Evolutionary conservation across 2,797 vertebrate genomes (phyloP).

Genomic region (Notolepis coatsorum): DNA sequence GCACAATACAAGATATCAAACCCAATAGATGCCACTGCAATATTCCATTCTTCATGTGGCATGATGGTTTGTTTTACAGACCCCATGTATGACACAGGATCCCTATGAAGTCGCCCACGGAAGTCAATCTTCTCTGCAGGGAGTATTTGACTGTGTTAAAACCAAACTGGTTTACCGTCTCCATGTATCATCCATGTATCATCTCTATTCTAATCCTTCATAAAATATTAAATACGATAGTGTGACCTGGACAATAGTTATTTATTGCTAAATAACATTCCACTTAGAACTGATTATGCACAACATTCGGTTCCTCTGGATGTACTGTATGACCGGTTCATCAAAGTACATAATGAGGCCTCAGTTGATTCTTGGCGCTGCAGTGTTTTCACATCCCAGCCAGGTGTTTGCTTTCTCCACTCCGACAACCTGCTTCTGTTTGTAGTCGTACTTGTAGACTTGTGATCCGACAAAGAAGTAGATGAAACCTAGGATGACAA

Average conservation of each 20-base stretch:
- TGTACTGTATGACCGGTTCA: constrained; percentile 5
- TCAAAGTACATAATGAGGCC: constrained; percentile 3
- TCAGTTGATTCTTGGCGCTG: constrained; percentile 5
- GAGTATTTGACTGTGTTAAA: background rate
- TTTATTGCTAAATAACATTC: constrained; percentile 29
- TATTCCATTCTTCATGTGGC: background rate
- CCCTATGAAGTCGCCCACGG: constrained; percentile 2
- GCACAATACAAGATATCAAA: too few species aligned
- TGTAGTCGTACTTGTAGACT: constrained; percentile 76
- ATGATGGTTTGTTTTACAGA: constrained; percentile 8
- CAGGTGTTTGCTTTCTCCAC: constrained; percentile 78
- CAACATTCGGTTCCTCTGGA: constrained; percentile 17
- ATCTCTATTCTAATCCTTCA: constrained; percentile 35
- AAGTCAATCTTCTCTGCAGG: background rate
- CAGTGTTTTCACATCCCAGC: constrained; percentile 75
- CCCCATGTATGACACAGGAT: background rate
- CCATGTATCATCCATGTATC: background rate
- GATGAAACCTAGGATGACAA: constrained; percentile 73
- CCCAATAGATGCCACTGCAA: too few species aligned
- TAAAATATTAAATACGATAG: too few species aligned
- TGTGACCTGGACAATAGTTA: too few species aligned
- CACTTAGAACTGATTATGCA: constrained; percentile 14
- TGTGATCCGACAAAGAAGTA: constrained; percentile 79
- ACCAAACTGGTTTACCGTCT: constrained; percentile 11
- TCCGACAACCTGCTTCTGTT: constrained; percentile 63